Base-by-base conservation (phyloP, 2,797 vertebrate species). In the Coregonus sp. region DNA sequence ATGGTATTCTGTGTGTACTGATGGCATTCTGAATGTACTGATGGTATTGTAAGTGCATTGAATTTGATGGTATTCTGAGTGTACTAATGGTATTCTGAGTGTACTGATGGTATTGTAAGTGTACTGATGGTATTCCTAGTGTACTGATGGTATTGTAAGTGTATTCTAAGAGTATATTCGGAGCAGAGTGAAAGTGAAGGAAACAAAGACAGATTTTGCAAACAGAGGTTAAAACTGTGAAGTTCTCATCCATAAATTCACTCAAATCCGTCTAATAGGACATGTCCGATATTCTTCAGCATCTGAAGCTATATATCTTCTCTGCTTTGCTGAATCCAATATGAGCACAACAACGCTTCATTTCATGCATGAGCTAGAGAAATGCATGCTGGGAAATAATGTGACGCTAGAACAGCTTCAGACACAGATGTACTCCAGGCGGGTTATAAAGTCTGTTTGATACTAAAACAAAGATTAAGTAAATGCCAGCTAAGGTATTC, bases 351-450 rank as follows among this genome's bases (percentile, higher is more conserved):
- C 54, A 73, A 67, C 25, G 16, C 50, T 31, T 61, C 29, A 68
- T 77, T 71, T 65, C 69, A 63, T 20, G 63, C n/a, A 29, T 16
- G 56, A 71, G 33, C 29, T 2, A 35, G 16, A 77, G 18, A 51
- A 31, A 29, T 33, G 15, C 35, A 15, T 31, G 51, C 5, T 51
- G 40, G 31, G 65, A 69, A 68, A 51, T 47, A 47, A 70, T 67
- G 31, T 67, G 29, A 35, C 15, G 29, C 14, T 67, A 67, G 65
- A 67, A 67, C 12, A 67, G 65, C 29, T 51, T 54, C 50, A 51
- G 25, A 51, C n/a, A 66, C 16, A 67, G 59, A 75, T 35, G 14
- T 29, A 69, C 29, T 20, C 11, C 7, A 61, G n/a, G 29, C 7
- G 14, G 11, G 50, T 14, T 29, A 75, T 29, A 69, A 50, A 15